A percentile compares a stretch with the other conserved stretches of the same genome.
These are phyloP conservation scores for Oophaga pumilio DNA, from an alignment of 2,113 vertebrate genomes.

Conservation along the genomic window DNA sequence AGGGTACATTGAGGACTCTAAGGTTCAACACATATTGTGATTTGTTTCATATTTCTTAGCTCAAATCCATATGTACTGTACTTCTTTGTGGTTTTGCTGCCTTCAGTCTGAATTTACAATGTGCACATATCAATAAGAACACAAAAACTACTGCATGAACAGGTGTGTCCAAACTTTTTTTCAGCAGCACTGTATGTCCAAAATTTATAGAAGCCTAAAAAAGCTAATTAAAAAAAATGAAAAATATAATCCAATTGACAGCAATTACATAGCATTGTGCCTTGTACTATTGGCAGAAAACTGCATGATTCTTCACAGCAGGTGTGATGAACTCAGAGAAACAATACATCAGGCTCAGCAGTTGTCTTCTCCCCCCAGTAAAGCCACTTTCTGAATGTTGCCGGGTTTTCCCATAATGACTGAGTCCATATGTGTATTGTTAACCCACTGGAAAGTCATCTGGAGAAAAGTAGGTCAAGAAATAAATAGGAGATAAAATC, in stretches of 20 bases:
- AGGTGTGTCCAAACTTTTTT: too few species aligned
- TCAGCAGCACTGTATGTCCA: neutral
- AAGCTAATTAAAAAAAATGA: neutral
- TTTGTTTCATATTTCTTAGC: too few species aligned
- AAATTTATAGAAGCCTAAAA: neutral
- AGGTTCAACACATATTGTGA: too few species aligned
- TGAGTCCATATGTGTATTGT: neutral
- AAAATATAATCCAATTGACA: neutral
- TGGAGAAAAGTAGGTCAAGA: constrained; percentile 43
- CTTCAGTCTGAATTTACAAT: too few species aligned
- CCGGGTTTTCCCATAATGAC: constrained; percentile 1
- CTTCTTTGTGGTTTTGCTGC: too few species aligned
- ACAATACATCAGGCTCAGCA: neutral
- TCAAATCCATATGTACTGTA: too few species aligned
- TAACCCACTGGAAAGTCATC: neutral
- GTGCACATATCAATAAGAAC: too few species aligned
- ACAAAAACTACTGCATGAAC: too few species aligned
- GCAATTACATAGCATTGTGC: neutral
- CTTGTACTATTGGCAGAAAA: neutral
- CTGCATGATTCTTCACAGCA: neutral
- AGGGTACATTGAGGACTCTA: too few species aligned
- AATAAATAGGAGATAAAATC: constrained; percentile 13
- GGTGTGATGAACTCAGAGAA: neutral
- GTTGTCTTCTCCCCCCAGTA: neutral
- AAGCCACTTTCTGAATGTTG: neutral